Evolutionary conservation across 2,888 invertebrate species (phyloP), one percentile per base, ranked within the genome.

Genomic region (Noctuana brunneofusca): DNA sequence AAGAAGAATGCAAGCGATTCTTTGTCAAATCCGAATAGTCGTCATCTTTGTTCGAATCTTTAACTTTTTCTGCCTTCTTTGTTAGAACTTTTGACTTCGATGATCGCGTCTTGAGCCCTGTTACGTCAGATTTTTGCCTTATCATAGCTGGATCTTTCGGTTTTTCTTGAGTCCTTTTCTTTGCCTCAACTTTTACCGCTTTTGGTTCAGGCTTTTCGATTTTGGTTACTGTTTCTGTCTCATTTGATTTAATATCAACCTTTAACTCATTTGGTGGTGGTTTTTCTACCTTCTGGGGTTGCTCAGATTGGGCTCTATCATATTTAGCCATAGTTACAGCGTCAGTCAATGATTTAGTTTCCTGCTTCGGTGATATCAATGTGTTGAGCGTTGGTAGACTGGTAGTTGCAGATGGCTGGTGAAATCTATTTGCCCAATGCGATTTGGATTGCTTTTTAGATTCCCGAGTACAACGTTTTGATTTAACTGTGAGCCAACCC

Each of bases 401-500:
- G 0, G 95, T 95, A 0, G 97, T 96, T 0, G 96, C 96, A 1
- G 96, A 96, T 0, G 97, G 96, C 77, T 96, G 95, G 74, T 96
- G 93, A 75, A 96, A 97, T 65, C 97, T 93, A 66, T 95, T 95
- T 0, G 95, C 78, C 95, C 95, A 95, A 68, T 95, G 94, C 14
- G 94, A 93, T 76, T 95, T 95, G 0, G 93, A 93, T 54, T 95
- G 92, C 68, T 91, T 92, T 73, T 90, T 85, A 12, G 93, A 92
- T 72, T 92, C 91, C 12, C 90, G 87, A 69, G 92, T 93, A 48
- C 93, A 83, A 24, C 96, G 92, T 41, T 95, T 93, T 52, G 95
- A 95, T 73, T 96, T 95, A 0, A 98, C 98, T 0, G 96, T 98
- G 67, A 97, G 93, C 98, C 98, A 98, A 0, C 98, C 98, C 70